A percentile compares a stretch with the other conserved stretches of the same genome.
Evolutionary conservation across 1,140 invertebrate species (phyloP).

Genomic region (Dufourea novaeangliae): DNA sequence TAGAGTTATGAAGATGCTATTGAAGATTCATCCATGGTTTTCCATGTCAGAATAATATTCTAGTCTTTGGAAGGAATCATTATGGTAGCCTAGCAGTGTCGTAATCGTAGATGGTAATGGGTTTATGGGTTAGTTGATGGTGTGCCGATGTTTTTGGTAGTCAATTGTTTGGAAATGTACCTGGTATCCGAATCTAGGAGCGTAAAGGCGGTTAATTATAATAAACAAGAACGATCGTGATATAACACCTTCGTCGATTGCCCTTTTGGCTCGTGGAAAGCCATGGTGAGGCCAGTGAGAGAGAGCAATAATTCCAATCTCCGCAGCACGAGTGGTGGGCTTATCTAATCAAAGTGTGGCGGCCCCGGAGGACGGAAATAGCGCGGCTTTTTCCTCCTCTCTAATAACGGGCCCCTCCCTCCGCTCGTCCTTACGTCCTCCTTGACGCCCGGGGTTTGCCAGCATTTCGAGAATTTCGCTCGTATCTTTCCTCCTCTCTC

Average conservation of each 20-base stretch:
- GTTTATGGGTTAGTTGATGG: background rate
- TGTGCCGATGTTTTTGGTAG: background rate
- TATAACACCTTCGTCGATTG: slow-evolving; percentile 63
- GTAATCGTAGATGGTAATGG: background rate
- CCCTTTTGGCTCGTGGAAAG: slow-evolving; percentile 39
- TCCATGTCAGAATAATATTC: too few species aligned
- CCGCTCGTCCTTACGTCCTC: slow-evolving; percentile 70
- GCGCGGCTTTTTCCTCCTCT: slow-evolving; percentile 71
- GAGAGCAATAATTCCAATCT: slow-evolving; percentile 67
- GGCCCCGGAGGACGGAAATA: slow-evolving; percentile 71
- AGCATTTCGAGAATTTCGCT: slow-evolving; percentile 53
- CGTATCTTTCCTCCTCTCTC: background rate
- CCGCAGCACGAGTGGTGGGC: slow-evolving; percentile 57
- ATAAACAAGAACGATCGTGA: slow-evolving; percentile 58
- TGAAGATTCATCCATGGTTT: too few species aligned
- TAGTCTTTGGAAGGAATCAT: too few species aligned
- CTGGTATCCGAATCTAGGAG: slow-evolving; percentile 27
- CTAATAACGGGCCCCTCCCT: slow-evolving; percentile 63
- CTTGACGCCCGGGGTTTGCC: slow-evolving; percentile 47
- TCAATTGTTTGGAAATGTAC: background rate
- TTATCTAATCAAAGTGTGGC: slow-evolving; percentile 77
- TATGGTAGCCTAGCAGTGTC: too few species aligned
- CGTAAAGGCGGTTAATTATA: slow-evolving; percentile 58
- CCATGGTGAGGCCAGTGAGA: slow-evolving; percentile 41
- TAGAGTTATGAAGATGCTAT: too few species aligned